Evolutionary conservation across 2,797 vertebrate species (phyloP), one percentile per base, ranked within the genome.

Genomic region (Lophius americanus): DNA sequence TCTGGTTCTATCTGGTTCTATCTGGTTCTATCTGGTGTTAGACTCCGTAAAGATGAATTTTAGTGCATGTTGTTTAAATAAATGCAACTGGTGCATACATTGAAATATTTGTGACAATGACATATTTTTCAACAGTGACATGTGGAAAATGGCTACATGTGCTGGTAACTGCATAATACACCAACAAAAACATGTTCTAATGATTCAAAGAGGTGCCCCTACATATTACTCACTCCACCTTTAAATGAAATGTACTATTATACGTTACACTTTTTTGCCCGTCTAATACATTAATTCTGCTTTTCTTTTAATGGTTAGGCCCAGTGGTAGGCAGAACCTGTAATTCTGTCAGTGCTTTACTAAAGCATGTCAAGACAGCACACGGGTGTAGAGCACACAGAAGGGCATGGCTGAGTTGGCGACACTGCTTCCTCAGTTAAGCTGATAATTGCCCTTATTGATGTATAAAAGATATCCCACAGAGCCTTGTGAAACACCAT

Each of bases 391-490:
- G 58, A 76, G 70, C 66, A 70, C 51, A 66, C 76, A 85, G 74
- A 81, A 83, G 81, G 85, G 89, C 84, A 90, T 78, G 92, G 93
- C 93, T 93, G 92, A 94, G 94, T 84, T 88, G 86, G 89, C 76
- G 93, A 96, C 93, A 96, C 93, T 92, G 93, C 94, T 94, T 94
- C 94, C 92, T 90, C 93, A 92, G 93, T 96, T 98, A 98, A 98
- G 96, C 94, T 96, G 95, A 98, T 98, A 98, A 99, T 99, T 97
- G 96, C 95, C 95, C 95, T 97, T 97, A 96, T 96, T 96, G 95
- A 97, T 97, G 95, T 95, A 95, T 98, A 96, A 99, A 98, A 98
- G 95, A 96, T 95, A 93, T 96, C 96, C 98, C 93, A 76, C 91
- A 75, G 96, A 95, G 96, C 93, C 92, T 93, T 95, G 92, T 95